Conservation (phyloP, 2,113 vertebrate species). For the Apeltes quadracus region DNA sequence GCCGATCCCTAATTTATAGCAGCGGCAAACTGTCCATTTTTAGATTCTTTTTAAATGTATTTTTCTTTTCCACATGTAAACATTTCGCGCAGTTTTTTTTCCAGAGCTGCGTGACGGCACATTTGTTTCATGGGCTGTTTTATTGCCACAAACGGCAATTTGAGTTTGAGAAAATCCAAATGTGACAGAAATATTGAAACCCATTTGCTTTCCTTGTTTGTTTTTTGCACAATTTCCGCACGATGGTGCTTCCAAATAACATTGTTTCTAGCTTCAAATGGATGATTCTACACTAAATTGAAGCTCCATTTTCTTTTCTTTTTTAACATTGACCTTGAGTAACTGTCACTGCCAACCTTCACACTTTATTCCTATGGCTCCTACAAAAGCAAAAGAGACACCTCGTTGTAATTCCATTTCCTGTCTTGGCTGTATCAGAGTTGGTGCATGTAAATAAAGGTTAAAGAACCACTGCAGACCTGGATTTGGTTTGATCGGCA, state of each 20-base stretch:
- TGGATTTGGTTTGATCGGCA: constrained; percentile 12
- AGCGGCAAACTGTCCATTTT: too few species aligned
- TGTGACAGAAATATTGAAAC: background rate
- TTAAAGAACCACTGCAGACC: constrained; percentile 81
- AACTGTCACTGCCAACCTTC: constrained; percentile 61
- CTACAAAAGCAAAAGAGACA: constrained; percentile 40
- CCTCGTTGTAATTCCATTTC: constrained; percentile 84
- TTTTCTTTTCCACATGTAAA: constrained; percentile 14
- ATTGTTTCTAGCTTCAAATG: constrained; percentile 8
- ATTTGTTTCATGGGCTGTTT: constrained; percentile 13
- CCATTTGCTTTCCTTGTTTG: background rate
- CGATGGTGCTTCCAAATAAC: constrained; percentile 12
- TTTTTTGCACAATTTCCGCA: background rate
- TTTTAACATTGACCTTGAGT: constrained; percentile 2
- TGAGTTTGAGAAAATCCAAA: background rate
- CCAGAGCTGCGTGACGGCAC: constrained; percentile 18
- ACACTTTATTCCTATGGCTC: constrained; percentile 60
- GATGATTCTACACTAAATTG: constrained; percentile 9
- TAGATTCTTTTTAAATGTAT: constrained; percentile 10
- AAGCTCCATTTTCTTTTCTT: background rate
- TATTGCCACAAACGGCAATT: constrained; percentile 1
- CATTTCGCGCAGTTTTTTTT: background rate
- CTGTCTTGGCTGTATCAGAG: constrained; percentile 90
- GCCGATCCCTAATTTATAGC: too few species aligned
- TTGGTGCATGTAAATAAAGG: constrained; percentile 99